phyloP scores from a whole-genome alignment of 2,797 vertebrate species.

The Todus mexicanus region DNA sequence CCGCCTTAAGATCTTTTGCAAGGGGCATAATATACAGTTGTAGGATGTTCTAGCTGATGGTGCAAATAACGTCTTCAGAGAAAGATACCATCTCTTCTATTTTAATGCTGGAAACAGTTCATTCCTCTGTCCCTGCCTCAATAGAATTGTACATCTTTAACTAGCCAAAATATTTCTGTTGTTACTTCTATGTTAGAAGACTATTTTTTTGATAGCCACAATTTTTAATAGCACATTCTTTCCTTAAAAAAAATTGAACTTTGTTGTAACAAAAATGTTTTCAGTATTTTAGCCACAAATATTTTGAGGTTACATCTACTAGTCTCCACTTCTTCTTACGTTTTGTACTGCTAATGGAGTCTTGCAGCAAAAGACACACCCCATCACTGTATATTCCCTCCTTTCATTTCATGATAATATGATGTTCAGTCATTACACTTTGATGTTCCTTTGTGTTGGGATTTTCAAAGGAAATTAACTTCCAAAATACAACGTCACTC shows the following conservation, averaged over 20 bases:
- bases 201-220: not conserved
- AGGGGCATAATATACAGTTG: not conserved
- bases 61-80: not conserved
- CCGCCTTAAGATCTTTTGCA: not conserved
- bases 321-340: not conserved
- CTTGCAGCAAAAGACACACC: not conserved
- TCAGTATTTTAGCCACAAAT: not conserved
- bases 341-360: not conserved
- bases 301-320: not conserved
- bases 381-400: not conserved
- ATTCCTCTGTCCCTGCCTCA: not conserved
- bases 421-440: constrained; percentile 7
- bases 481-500: not conserved
- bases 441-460: constrained; percentile 18
- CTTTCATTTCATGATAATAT: constrained; percentile 26
- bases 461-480: constrained; percentile 49
- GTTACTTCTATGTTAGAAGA: not conserved
- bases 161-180: not conserved
- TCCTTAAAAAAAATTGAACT: not conserved
- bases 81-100: not conserved
- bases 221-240: not conserved
- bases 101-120: not conserved
- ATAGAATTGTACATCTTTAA: not conserved
- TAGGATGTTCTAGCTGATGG: not conserved
- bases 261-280: not conserved